Conservation (phyloP, 1,140 invertebrate genomes). For the Uloborus diversus region DNA sequence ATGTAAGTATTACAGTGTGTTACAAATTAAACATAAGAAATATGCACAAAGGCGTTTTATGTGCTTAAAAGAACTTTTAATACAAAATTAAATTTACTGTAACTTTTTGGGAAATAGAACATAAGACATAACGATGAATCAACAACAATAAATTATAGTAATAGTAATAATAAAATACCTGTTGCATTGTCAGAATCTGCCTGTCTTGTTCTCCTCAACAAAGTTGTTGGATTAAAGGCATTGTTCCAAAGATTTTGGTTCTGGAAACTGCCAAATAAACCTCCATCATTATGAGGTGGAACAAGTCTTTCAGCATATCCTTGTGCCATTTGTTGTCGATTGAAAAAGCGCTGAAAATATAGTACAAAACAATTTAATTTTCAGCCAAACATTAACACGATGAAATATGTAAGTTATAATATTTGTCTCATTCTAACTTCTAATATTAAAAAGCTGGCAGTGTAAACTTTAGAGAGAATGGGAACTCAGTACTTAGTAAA, state of each 20-base stretch:
- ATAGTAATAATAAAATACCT: conserved; percentile 1
- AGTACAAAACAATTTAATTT: neutral
- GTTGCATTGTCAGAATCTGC: neutral
- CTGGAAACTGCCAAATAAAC: conserved; percentile 44
- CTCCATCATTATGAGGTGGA: conserved; percentile 58
- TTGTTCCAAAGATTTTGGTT: conserved; percentile 52
- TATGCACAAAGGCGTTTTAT: no score
- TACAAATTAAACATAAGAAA: no score
- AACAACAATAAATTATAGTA: neutral
- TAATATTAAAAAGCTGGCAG: neutral
- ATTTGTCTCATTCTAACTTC: no score
- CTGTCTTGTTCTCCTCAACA: conserved; percentile 16
- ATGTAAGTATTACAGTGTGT: no score
- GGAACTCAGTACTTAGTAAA: no score
- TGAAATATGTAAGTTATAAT: no score
- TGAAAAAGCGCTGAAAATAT: conserved; percentile 18
- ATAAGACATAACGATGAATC: no score
- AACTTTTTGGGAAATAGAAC: no score
- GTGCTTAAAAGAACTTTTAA: no score
- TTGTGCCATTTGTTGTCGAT: conserved; percentile 56
- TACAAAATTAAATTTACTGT: no score
- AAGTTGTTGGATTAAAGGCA: conserved; percentile 35
- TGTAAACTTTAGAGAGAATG: neutral
- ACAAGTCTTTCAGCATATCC: conserved; percentile 59
- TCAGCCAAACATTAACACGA: no score